A percentile compares a stretch with the other conserved stretches of the same genome.
phyloP scores from a whole-genome alignment of 2,888 invertebrate genomes.

The Drosophila kanekoi region DNA sequence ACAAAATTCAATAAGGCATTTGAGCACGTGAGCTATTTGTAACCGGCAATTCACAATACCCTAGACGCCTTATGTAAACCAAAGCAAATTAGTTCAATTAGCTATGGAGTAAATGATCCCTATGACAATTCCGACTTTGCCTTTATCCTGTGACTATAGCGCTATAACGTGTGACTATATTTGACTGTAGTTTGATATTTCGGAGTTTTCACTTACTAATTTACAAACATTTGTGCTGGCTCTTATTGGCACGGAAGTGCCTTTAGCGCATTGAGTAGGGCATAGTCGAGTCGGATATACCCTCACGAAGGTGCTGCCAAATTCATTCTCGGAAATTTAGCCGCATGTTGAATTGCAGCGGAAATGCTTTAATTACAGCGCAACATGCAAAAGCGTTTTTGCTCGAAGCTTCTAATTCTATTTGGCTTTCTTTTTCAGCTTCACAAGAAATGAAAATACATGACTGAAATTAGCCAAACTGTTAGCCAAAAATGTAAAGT shows the following conservation, averaged over 20 bases:
- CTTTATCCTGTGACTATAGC: background rate
- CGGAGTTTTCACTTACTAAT: background rate
- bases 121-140: too few relatives aligned
- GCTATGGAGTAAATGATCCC: background rate
- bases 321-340: slow-evolving; percentile 35
- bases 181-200: background rate
- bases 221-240: background rate
- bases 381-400: slow-evolving; percentile 57
- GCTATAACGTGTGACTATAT: background rate
- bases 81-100: background rate
- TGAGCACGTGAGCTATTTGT: slow-evolving; percentile 17
- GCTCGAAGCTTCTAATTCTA: slow-evolving; percentile 20
- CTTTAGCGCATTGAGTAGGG: background rate
- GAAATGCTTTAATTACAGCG: slow-evolving; percentile 64
- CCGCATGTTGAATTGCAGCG: slow-evolving; percentile 45
- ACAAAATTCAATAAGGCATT: slow-evolving; percentile 7
- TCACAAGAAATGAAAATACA: slow-evolving; percentile 44
- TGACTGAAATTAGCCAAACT: slow-evolving; percentile 55
- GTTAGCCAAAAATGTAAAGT: slow-evolving; percentile 55
- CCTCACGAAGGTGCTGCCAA: background rate
- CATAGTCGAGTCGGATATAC: background rate
- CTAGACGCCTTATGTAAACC: background rate
- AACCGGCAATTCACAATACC: background rate
- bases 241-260: too few relatives aligned
- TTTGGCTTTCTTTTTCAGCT: slow-evolving; percentile 13